Conservation (phyloP, 2,888 invertebrate genomes). For the Ectemnius cavifrons region DNA sequence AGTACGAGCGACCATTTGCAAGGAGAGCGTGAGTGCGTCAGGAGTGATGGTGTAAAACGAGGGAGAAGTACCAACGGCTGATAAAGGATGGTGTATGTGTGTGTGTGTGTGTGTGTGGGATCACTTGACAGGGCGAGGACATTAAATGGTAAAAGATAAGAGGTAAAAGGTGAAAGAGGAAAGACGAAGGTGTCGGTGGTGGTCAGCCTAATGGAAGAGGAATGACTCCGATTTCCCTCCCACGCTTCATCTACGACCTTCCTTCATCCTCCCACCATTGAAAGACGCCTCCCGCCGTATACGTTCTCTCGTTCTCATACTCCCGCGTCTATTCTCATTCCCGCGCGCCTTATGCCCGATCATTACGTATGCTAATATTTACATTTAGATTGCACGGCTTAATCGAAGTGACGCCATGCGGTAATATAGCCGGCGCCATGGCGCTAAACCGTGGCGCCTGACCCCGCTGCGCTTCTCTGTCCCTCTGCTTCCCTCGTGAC, state of each 20-base stretch:
- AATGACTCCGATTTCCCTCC: constrained; percentile 33
- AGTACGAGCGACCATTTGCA: no score
- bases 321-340: constrained; percentile 61
- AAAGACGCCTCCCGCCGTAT: background rate
- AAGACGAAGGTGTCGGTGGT: constrained; percentile 1
- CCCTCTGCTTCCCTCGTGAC: constrained; percentile 18
- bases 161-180: constrained; percentile 27
- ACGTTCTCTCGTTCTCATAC: background rate
- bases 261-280: constrained; percentile 25
- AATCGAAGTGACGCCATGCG: constrained; percentile 76
- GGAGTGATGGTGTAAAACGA: background rate
- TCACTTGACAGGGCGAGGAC: background rate
- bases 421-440: constrained; percentile 76
- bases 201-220: constrained; percentile 31
- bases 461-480: constrained; percentile 40
- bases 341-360: constrained; percentile 65
- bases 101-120: no score
- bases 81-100: background rate
- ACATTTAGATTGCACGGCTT: constrained; percentile 76
- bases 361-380: constrained; percentile 76
- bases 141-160: background rate
- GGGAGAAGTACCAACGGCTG: background rate
- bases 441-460: constrained; percentile 71
- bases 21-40: background rate
- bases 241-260: constrained; percentile 39